Percentiles rank a stretch among this genome's conserved stretches.
Conservation (phyloP, 2,113 vertebrate genomes). For the Climacteris rufus region DNA sequence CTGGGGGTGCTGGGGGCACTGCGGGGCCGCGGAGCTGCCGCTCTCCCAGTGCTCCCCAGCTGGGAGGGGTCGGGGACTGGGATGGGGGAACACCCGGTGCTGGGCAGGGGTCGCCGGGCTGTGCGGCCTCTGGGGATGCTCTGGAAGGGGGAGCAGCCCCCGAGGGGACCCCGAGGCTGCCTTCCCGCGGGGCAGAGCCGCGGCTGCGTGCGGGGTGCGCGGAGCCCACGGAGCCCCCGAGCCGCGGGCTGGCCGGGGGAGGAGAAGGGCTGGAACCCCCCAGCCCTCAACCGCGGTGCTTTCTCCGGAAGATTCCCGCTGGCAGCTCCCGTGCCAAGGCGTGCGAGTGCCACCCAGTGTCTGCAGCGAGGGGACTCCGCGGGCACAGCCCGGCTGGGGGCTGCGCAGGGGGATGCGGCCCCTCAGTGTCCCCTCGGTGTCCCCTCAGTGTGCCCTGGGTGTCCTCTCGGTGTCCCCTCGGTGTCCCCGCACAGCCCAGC, state of each 20-base stretch:
- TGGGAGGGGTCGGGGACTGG: not conserved
- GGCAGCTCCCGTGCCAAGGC: not conserved
- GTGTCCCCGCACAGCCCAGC: not conserved
- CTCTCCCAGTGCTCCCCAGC: not conserved
- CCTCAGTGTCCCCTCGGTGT: not conserved
- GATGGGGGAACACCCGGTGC: rapidly evolving
- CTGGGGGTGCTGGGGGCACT: too few relatives aligned
- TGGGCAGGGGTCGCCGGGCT: not conserved
- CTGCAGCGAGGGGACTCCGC: not conserved
- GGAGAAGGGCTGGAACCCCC: not conserved
- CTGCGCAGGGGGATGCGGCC: not conserved
- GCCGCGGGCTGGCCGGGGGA: not conserved
- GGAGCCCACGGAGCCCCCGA: not conserved
- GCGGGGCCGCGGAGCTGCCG: too few relatives aligned
- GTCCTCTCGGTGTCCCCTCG: not conserved
- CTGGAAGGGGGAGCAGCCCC: not conserved
- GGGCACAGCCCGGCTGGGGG: not conserved
- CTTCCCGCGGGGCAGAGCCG: not conserved
- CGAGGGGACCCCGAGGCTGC: not conserved
- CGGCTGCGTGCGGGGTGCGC: not conserved
- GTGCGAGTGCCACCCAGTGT: constrained; percentile 22
- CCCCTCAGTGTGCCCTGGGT: not conserved
- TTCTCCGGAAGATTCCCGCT: not conserved
- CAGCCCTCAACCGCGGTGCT: not conserved
- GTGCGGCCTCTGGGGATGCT: not conserved